phyloP scores from a whole-genome alignment of 2,797 vertebrate genomes.

The Enteromius argenteus region DNA sequence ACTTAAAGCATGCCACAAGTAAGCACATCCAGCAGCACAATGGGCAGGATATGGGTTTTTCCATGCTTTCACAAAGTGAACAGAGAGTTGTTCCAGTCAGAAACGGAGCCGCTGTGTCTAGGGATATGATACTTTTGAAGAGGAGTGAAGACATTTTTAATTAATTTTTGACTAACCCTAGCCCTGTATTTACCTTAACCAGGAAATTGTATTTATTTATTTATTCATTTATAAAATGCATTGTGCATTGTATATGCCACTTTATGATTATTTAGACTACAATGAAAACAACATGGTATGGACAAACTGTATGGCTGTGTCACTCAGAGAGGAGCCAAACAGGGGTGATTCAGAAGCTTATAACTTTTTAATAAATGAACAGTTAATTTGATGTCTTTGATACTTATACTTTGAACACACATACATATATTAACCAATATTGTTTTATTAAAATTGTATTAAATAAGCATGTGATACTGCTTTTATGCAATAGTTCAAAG shows the following conservation, averaged over 20 bases:
- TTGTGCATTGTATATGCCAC: slow-evolving; percentile 53
- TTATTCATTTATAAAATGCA: slow-evolving; percentile 50
- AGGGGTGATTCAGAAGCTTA: neutral
- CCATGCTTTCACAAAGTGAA: slow-evolving; percentile 85
- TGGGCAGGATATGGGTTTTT: slow-evolving; percentile 90
- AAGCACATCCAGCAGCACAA: slow-evolving; percentile 75
- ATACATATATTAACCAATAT: neutral
- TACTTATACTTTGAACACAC: neutral
- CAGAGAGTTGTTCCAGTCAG: slow-evolving; percentile 87
- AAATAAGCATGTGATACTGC: neutral
- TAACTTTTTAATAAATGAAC: neutral
- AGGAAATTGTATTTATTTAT: slow-evolving; percentile 46
- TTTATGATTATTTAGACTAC: neutral
- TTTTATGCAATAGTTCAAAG: neutral
- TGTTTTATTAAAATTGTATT: neutral
- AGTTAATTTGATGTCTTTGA: neutral
- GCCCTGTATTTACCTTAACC: slow-evolving; percentile 57
- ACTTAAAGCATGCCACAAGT: slow-evolving; percentile 82
- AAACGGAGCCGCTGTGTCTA: slow-evolving; percentile 87
- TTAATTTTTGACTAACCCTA: slow-evolving; percentile 64
- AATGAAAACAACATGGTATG: neutral
- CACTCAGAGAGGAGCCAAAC: neutral
- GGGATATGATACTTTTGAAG: slow-evolving; percentile 79
- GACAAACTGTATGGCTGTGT: neutral
- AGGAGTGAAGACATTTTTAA: slow-evolving; percentile 76